Conservation (phyloP, 2,113 vertebrate genomes). For the Poeciliopsis retropinna region DNA sequence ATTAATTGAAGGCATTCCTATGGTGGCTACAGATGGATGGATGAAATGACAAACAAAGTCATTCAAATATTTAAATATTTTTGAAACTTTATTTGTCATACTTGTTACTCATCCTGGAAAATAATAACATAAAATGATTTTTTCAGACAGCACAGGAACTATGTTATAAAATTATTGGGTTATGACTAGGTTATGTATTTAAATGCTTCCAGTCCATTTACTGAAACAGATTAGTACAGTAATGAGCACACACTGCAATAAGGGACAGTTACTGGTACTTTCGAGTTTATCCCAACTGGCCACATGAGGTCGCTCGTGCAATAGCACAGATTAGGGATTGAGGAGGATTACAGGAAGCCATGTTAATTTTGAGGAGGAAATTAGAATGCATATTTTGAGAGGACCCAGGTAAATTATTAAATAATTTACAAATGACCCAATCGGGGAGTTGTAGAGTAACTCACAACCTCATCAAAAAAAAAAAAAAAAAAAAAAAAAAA, state of each 20-base stretch:
- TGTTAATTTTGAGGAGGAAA: slow-evolving; percentile 72
- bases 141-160: background rate
- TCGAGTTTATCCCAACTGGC: slow-evolving; percentile 8
- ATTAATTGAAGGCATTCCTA: background rate
- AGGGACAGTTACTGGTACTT: background rate
- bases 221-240: background rate
- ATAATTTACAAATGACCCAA: slow-evolving; percentile 64
- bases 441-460: slow-evolving; percentile 58
- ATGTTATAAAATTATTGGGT: background rate
- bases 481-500: slow-evolving; percentile 24
- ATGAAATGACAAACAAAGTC: too few species aligned
- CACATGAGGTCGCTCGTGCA: slow-evolving; percentile 62
- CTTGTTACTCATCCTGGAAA: background rate
- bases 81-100: background rate
- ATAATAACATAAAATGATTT: background rate
- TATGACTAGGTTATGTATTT: background rate
- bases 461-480: slow-evolving; percentile 41
- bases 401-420: slow-evolving; percentile 56
- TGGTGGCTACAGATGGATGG: too few species aligned
- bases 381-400: slow-evolving; percentile 43
- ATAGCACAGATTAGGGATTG: slow-evolving; percentile 35
- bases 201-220: background rate
- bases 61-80: too few species aligned
- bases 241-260: background rate
- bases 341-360: slow-evolving; percentile 74